These are phyloP conservation scores for Paracyprichromis sp. DNA, from an alignment of 2,113 vertebrate genomes.

Conservation along the genomic window DNA sequence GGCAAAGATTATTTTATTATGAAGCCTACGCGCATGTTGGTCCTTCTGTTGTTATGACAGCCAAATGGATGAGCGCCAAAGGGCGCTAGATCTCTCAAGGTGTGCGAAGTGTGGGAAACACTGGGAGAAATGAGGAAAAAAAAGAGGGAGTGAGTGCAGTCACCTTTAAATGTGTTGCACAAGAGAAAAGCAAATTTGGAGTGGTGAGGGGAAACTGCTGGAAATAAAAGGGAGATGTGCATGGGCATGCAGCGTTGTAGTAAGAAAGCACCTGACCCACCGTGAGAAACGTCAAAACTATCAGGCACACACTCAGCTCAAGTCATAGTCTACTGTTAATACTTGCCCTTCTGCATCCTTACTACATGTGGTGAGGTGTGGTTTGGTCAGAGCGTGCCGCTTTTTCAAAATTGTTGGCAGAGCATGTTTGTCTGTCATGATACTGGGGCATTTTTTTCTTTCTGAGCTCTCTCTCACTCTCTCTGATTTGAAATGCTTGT, in stretches of 20 bases:
- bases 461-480: not conserved
- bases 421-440: slow-evolving; percentile 15
- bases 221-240: slow-evolving; percentile 20
- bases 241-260: slow-evolving; percentile 10
- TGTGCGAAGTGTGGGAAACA: slow-evolving; percentile 58
- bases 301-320: slow-evolving; percentile 30
- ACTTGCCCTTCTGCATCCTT: slow-evolving; percentile 15
- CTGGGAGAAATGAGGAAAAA: not conserved
- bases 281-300: slow-evolving; percentile 45
- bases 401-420: not conserved
- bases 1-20: slow-evolving; percentile 65
- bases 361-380: not conserved
- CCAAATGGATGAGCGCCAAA: slow-evolving; percentile 56
- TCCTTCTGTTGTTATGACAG: slow-evolving; percentile 36
- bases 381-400: not conserved
- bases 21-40: slow-evolving; percentile 49
- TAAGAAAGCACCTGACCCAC: slow-evolving; percentile 41
- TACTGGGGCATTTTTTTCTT: slow-evolving; percentile 22
- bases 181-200: not conserved
- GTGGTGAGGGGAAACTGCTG: not conserved
- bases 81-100: slow-evolving; percentile 42
- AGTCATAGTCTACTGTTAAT: not conserved
- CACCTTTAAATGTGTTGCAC: slow-evolving; percentile 16
- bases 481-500: slow-evolving; percentile 17
- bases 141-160: slow-evolving; percentile 15